Evolutionary conservation across 2,113 vertebrate genomes (phyloP), one percentile per base, ranked within the genome.

Genomic region (Apodemus speciosus): DNA sequence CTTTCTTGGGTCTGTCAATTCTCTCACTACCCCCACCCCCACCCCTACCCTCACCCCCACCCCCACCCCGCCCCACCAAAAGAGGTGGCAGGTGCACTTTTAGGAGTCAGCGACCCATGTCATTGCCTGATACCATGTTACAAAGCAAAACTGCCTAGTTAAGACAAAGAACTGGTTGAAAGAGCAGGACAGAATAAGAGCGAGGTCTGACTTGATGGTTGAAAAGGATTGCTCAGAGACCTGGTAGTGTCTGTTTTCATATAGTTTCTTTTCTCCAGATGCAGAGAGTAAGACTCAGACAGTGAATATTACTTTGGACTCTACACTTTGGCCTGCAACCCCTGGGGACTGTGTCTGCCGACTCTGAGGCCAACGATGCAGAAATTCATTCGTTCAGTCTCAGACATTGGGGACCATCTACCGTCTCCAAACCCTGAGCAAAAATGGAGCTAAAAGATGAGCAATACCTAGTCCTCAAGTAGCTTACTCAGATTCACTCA

Each of bases 51-150:
- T n/a, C n/a, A 56, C 75, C 71, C 68, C 25, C 60, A 62, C 64
- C 8, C 58, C 21, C 8, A 25, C 60, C 11, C 25, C n/a, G n/a
- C n/a, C n/a, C 64, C 30, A 32, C 64, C 64, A 95, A 97, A 97
- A 81, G 46, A 96, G 69, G 69, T 46, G 94, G 32, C 93, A 95
- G 94, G 95, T 96, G 94, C 79, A 95, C 91, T 71, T 88, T 93
- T 51, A 76, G 90, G 93, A 68, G 64, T 91, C 91, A 83, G 72
- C 51, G 64, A 81, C 89, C 56, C 23, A 0, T 62, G 58, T 90
- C 43, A 76, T 85, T 95, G 92, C 85, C 92, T 72, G 85, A 77
- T 86, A 16, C 90, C 71, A 60, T 64, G 30, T 66, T 92, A 86
- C 66, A 83, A 95, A 96, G 84, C 4, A 9, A 85, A 94, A 53